Evolutionary conservation across 2,888 invertebrate species (phyloP), one percentile per base, ranked within the genome.

Genomic region (Leucozona laternaria): DNA sequence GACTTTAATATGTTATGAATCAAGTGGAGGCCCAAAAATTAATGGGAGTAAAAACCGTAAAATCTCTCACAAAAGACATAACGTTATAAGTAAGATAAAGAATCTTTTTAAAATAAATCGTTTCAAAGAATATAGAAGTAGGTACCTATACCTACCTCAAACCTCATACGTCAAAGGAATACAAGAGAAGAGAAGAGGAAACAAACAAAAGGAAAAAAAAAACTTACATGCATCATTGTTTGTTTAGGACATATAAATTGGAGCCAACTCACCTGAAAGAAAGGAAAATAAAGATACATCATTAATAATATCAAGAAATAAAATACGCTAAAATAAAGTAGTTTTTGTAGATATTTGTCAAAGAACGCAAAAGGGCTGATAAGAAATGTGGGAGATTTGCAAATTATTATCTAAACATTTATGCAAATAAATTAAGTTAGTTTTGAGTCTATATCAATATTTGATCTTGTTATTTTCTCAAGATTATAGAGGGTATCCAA

Each of bases 241-340:
- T 45, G 45, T 28, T 55, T 45, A 25, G 40, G 45, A 6, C 8
- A 17, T 28, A 58, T 15, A 68, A 22, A 71, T 62, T 62, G 11
- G 15, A 60, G 31, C 28, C 68, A 75, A 68, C 73, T 75, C 68
- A 80, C 79, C 79, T 80, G 75, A 68, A 80, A 22, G 43, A 75
- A 20, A 80, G 7, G 28, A 60, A 40, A 53, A 70, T 40, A 55
- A 37, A 73, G 64, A 50, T 57, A 31, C 57, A 37, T 40, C 37
- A 57, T 43, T 66, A 50, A 73, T 37, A 34, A 31, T 22, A 66
- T 20, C 13, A 40, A 4, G 5, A 34, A 34, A 66, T 15, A 53
- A 68, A 68, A 68, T 48, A 13, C 13, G 53, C 37, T 25, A 7
- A 15, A 68, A 50, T 37, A 22, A 68, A 68, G 15, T 37, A 68